Conservation (phyloP, 1,140 invertebrate genomes). For the Ylistrum balloti region DNA sequence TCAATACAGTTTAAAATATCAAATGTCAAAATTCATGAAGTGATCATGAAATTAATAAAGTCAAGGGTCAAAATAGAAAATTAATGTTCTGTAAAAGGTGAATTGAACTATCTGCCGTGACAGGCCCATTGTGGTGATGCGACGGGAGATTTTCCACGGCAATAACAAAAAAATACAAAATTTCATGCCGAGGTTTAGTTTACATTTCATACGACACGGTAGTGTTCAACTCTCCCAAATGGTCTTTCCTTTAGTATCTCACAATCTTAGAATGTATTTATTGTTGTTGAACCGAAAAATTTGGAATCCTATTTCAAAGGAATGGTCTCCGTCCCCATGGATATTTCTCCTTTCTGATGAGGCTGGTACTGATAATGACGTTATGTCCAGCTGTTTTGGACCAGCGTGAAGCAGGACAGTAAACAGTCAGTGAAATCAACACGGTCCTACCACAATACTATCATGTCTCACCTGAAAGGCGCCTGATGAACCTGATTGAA, state of each 20-base stretch:
- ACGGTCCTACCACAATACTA: conserved; percentile 5
- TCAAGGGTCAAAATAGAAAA: conserved; percentile 39
- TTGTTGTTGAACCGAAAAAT: conserved; percentile 27
- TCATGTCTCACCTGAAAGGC: not conserved
- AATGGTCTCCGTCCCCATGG: not conserved
- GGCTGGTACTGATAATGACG: conserved; percentile 1
- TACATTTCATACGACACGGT: conserved; percentile 15
- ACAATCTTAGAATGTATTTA: conserved; percentile 30
- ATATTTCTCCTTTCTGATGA: not conserved
- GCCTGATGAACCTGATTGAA: conserved; percentile 12
- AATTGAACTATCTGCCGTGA: conserved; percentile 33
- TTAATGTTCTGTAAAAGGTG: conserved; percentile 22
- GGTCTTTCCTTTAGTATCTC: not conserved
- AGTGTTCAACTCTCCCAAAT: conserved; percentile 25
- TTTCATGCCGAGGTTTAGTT: conserved; percentile 33
- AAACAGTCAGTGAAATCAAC: not conserved
- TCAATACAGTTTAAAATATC: not conserved
- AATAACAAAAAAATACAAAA: conserved; percentile 38
- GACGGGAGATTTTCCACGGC: conserved; percentile 7
- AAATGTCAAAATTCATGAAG: conserved; percentile 39
- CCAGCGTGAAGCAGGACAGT: not conserved
- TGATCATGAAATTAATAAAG: conserved; percentile 35
- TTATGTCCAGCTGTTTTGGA: conserved; percentile 5
- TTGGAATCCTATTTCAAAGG: conserved; percentile 22
- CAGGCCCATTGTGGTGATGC: not conserved